These are phyloP conservation scores for Chymomyza caudatula DNA, from an alignment of 2,888 invertebrate genomes.

Conservation along the genomic window DNA sequence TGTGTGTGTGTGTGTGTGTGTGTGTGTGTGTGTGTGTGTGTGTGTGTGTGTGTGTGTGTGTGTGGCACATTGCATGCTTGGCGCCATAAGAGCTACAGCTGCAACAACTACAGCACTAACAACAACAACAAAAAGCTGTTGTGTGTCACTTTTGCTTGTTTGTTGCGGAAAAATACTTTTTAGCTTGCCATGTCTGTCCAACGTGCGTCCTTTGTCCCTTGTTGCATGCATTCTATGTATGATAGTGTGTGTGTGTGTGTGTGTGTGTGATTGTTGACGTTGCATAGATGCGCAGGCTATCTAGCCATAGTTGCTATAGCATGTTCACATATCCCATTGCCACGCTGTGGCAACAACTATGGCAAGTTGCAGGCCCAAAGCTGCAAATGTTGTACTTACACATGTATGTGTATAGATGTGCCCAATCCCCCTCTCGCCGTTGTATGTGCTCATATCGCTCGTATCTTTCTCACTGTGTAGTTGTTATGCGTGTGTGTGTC, in stretches of 20 bases:
- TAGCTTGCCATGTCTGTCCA: slow-evolving; percentile 4
- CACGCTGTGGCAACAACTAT: background rate
- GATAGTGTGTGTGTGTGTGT: slow-evolving; percentile 8
- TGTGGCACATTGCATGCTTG: slow-evolving; percentile 43
- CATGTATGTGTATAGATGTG: background rate
- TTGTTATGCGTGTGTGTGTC: slow-evolving; percentile 23
- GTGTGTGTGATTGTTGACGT: slow-evolving; percentile 2
- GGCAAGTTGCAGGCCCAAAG: background rate
- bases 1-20: slow-evolving; percentile 49
- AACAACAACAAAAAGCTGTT: slow-evolving; percentile 39
- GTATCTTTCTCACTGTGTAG: slow-evolving; percentile 9
- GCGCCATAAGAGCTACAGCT: slow-evolving; percentile 14
- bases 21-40: slow-evolving; percentile 6
- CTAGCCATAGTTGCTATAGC: slow-evolving; percentile 21
- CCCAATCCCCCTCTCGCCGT: background rate
- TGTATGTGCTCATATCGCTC: background rate
- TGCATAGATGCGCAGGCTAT: slow-evolving; percentile 8
- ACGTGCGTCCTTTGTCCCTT: background rate
- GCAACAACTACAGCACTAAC: background rate
- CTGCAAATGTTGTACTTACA: too few species aligned
- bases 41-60: slow-evolving; percentile 49
- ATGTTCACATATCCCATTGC: slow-evolving; percentile 3
- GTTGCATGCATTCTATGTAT: background rate
- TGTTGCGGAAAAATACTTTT: slow-evolving; percentile 64
- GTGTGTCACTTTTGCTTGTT: slow-evolving; percentile 69